phyloP scores from a whole-genome alignment of 2,888 invertebrate genomes.

The Napeogenes inachia region DNA sequence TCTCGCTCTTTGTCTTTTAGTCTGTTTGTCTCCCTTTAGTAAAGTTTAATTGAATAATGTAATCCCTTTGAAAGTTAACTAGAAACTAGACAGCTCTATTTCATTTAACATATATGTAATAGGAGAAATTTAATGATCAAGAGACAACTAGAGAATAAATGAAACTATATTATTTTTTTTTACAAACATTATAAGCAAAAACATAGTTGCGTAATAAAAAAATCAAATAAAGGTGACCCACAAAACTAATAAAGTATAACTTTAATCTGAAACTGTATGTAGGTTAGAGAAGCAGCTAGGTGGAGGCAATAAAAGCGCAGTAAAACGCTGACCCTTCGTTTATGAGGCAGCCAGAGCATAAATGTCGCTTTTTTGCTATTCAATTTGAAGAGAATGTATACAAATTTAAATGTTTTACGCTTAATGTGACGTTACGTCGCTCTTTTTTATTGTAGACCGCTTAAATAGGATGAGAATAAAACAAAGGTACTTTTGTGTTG shows the following conservation, averaged over 20 bases:
- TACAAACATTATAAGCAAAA: background rate
- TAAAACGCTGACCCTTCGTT: slow-evolving; percentile 12
- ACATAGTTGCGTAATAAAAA: background rate
- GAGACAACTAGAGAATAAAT: background rate
- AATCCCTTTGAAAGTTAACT: background rate
- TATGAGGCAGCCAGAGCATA: slow-evolving; percentile 8
- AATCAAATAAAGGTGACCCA: background rate
- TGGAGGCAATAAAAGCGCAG: slow-evolving; percentile 14
- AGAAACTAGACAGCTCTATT: background rate
- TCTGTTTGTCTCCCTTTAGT: background rate
- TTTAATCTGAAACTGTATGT: slow-evolving; percentile 2
- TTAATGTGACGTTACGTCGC: slow-evolving; percentile 1
- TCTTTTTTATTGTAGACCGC: background rate
- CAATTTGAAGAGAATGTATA: slow-evolving; percentile 13
- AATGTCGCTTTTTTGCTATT: slow-evolving; percentile 13
- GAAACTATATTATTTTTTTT: background rate
- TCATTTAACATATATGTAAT: background rate
- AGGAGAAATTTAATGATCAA: background rate
- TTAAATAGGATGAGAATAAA: background rate
- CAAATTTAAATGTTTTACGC: slow-evolving; percentile 14
- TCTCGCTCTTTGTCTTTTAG: slow-evolving; percentile 1
- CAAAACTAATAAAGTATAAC: background rate
- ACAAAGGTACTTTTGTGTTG: background rate
- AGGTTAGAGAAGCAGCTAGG: slow-evolving; percentile 9
- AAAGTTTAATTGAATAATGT: slow-evolving; percentile 3